Percentiles rank a stretch among this genome's conserved stretches.
Conservation (phyloP, 2,113 vertebrate genomes). For the Nothobranchius kuhntae region DNA sequence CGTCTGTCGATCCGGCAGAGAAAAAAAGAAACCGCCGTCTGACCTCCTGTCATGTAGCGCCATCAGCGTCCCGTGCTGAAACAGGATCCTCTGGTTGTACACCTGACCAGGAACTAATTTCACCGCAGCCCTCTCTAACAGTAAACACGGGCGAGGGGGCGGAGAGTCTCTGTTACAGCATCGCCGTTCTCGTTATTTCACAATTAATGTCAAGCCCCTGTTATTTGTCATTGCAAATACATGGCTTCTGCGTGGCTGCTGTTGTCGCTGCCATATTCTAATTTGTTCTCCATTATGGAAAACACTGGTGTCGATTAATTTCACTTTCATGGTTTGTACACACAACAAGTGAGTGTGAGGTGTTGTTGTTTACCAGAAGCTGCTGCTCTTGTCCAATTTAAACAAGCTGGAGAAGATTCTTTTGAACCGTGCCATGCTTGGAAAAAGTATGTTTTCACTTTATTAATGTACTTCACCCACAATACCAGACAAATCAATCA, state of each 20-base stretch:
- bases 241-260: conserved; percentile 58
- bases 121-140: conserved; percentile 47
- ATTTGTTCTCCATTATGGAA: conserved; percentile 83
- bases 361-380: conserved; percentile 71
- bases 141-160: conserved; percentile 64
- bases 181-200: conserved; percentile 77
- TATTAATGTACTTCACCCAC: neutral
- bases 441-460: neutral
- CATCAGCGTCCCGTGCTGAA: conserved; percentile 50
- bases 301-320: conserved; percentile 80
- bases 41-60: conserved; percentile 74
- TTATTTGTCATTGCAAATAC: conserved; percentile 80
- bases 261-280: conserved; percentile 81
- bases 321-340: conserved; percentile 79
- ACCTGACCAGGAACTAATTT: conserved; percentile 75
- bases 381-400: conserved; percentile 57
- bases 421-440: conserved; percentile 28
- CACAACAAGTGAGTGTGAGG: conserved; percentile 76
- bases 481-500: neutral
- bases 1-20: conserved; percentile 52
- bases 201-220: conserved; percentile 82
- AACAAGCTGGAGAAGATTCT: conserved; percentile 21
- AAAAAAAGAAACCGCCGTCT: conserved; percentile 33
- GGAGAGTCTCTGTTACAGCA: conserved; percentile 64
- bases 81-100: conserved; percentile 69